Evolutionary conservation across 2,797 vertebrate genomes (phyloP), one percentile per base, ranked within the genome.

Genomic region (Enteromius anoplus): DNA sequence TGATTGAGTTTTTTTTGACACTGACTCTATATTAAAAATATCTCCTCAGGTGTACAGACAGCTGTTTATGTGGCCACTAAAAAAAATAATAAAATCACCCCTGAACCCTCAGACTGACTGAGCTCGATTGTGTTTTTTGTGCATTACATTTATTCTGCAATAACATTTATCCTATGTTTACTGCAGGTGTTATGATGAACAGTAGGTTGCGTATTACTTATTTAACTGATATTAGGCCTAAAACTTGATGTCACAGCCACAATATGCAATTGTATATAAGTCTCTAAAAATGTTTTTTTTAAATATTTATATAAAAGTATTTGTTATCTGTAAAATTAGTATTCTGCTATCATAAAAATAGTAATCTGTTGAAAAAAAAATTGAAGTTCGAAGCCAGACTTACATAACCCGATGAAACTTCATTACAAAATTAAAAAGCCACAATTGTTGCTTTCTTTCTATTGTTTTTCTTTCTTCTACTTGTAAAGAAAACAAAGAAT

Each of bases 1-100:
- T 37, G 0, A 37, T 7, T 37, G 37, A 37, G 37, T 34, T 34
- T 40, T 40, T 40, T 42, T 42, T 64, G 60, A 71, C 81, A 91
- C 90, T 75, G 84, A 88, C 86, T 82, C 68, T 75, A 82, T 88
- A 82, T 90, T 87, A 86, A 76, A 83, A 75, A 78, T 17, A 84
- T 85, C 49, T 71, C 58, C 84, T 77, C 82, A 86, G 78, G 86
- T 88, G 85, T 89, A 85, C 78, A 85, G 81, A 84, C 9, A 84
- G 40, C 71, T 80, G 78, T 85, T 78, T 86, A 82, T 85, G 77
- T 83, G 85, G 79, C 73, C 45, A 42, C 72, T 68, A 69, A 78
- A 69, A 79, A 58, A 42, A 42, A 42, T 80, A 80, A 51, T 87
- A 87, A 81, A 83, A 69, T 47, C 60, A 5, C 34, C 64, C 79